Evolutionary conservation across 1,140 invertebrate genomes (phyloP), one percentile per base, ranked within the genome.

Genomic region (Bombus consobrinus): DNA sequence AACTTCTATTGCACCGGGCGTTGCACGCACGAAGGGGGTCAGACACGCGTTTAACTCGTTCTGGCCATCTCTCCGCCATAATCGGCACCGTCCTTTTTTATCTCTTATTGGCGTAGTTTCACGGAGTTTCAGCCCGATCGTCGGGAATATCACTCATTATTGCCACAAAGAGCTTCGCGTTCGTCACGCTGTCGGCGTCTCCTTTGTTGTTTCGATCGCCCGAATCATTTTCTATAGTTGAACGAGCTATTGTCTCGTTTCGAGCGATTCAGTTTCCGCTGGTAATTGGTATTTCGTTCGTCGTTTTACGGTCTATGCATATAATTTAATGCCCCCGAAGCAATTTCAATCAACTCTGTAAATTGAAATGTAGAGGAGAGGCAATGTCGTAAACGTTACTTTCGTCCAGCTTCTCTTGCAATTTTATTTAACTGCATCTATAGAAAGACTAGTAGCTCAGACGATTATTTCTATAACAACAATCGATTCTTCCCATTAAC

Each of bases 11-110:
- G 77, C 79, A 75, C 34, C 41, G 81, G 57, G 12, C 59, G 37
- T 34, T 71, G 73, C 81, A 69, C 82, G 57, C 81, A 86, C 77
- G 83, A 81, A 86, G 85, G 74, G 71, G 80, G 80, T 82, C 81
- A 86, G 64, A 77, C 81, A 82, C 85, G 39, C 85, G 85, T 64
- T 34, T 69, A 68, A 53, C 77, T 71, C 39, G 66, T 32, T 32
- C 39, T 28, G 34, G 10, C 39, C 22, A 41, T 37, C 34, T 43
- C 39, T 62, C 66, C 15, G 32, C 32, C 34, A 32, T n/a, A 25
- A 53, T 41, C 25, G 32, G 13, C 41, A 22, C 41, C 64, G 39
- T 6, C 25, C 37, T 34, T 28, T 22, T 41, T 34, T n/a, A 8
- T 66, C 72, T 66, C 64, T 66, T 15, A 32, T 18, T 43, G 39